phyloP scores from a whole-genome alignment of 1,140 invertebrate species.

The Microplitis mediator region DNA sequence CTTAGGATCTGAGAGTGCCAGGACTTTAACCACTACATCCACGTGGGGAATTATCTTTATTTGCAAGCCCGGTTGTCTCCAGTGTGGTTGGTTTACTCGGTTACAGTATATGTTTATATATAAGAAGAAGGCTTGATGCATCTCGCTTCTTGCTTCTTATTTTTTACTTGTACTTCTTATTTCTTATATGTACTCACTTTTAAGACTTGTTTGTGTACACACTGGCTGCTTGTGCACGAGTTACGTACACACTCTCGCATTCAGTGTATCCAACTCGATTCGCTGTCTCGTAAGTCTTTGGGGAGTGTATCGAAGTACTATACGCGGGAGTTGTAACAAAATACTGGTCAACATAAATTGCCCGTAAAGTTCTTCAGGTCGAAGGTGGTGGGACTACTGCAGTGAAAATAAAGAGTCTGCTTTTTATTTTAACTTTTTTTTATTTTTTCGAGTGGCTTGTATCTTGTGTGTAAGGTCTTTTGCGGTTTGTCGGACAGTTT shows the following conservation, averaged over 20 bases:
- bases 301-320: conserved; percentile 18
- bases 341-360: conserved; percentile 30
- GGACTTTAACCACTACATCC: not conserved
- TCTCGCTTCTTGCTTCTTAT: too few species aligned
- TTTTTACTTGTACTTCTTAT: too few species aligned
- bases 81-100: not conserved
- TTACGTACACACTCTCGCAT: conserved; percentile 2
- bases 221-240: not conserved
- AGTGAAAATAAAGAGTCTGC: not conserved
- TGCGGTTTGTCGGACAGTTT: conserved; percentile 29
- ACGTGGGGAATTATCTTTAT: conserved; percentile 25
- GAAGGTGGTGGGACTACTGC: not conserved
- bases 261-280: not conserved
- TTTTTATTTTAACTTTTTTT: not conserved
- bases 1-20: not conserved
- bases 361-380: conserved; percentile 25
- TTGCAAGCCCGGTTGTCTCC: not conserved
- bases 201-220: not conserved
- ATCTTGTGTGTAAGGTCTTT: conserved; percentile 9
- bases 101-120: conserved; percentile 13
- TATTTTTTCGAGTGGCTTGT: not conserved
- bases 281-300: conserved; percentile 13
- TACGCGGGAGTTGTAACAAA: conserved; percentile 29
- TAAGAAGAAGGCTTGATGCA: not conserved
- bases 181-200: not conserved